Conservation (phyloP, 2,113 vertebrate genomes). For the Craseonycteris thonglongyai region DNA sequence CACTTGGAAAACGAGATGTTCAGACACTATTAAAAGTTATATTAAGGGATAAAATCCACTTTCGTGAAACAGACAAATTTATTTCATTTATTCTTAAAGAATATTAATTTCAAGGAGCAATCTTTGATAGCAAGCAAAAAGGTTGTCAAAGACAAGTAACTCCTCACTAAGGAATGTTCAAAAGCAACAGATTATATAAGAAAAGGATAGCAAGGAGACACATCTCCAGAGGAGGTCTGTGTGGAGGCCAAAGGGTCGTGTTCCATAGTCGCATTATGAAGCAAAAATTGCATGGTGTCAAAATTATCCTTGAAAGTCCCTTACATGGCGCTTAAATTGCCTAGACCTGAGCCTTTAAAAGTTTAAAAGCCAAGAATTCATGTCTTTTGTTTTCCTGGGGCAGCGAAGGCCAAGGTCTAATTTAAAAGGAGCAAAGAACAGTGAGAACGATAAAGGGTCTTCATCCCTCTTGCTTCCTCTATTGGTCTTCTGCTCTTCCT, state of each 20-base stretch:
- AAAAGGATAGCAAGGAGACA: not conserved
- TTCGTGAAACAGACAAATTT: slow-evolving; percentile 37
- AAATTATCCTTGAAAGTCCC: slow-evolving; percentile 39
- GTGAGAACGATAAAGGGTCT: not conserved
- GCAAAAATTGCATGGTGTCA: slow-evolving; percentile 63
- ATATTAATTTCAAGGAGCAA: slow-evolving; percentile 36
- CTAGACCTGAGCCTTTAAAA: not conserved
- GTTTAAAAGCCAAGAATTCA: slow-evolving; percentile 43
- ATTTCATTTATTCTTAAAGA: slow-evolving; percentile 28
- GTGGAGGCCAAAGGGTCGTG: not conserved
- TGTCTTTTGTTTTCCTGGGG: not conserved
- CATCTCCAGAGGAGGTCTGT: not conserved
- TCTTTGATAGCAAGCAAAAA: not conserved
- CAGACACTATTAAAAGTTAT: slow-evolving; percentile 40
- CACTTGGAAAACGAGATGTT: slow-evolving; percentile 54
- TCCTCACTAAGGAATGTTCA: not conserved
- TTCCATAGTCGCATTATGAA: not conserved
- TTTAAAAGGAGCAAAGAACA: not conserved
- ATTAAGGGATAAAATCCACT: not conserved
- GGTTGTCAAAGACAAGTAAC: not conserved
- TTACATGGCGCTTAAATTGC: slow-evolving; percentile 5
- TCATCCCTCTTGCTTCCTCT: not conserved
- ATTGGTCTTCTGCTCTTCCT: not conserved
- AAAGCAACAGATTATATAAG: not conserved
- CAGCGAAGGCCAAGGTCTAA: slow-evolving; percentile 29